Base-by-base conservation (phyloP, 2,888 invertebrate species). In the Noctuana brunneofusca region DNA sequence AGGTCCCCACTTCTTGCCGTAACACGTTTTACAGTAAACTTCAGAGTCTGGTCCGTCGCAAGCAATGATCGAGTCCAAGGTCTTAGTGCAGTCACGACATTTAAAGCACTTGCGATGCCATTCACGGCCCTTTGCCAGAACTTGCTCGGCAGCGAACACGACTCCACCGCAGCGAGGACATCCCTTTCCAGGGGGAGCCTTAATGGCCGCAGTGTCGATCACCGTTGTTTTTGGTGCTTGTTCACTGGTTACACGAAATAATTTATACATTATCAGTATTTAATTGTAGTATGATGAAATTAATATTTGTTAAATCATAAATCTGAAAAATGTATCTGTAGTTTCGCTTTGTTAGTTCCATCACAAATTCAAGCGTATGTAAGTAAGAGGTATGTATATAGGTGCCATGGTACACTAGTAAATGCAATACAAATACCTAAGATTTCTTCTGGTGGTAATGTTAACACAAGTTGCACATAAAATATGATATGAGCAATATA, bases 1-100 rank as follows among this genome's bases (percentile, higher is more conserved):
- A n/a, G 98, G 98, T 75, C 98, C 99, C 96, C 96, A 98, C 87
- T 97, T 98, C 92, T 98, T 97, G 78, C 98, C 98, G 86, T 99
- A 98, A 90, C 99, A 99, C 78, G 97, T 97, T 90, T 97, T 98
- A 92, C 99, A 99, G 90, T 97, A 99, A 67, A 99, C 96, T 73
- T 98, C 97, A 67, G 94, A 94, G 77, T 98, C 97, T 58, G 98
- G 98, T 52, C 97, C 97, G 80, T 98, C 98, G 80, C 98, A 97
- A 72, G 98, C 98, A 76, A 96, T 98, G 82, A 98, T 97, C 57
- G 98, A 98, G 84, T 99, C 99, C 75, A 99, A 93, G 67, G 97
- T 96, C 88, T 97, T 97, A 75, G 95, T 96, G 89, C 99, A 99
- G 83, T 98, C 97, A 71, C 93, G 95, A 89, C 97, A 97, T 86